Percentiles rank a stretch among this genome's conserved stretches.
Conservation (phyloP, 2,888 invertebrate genomes). For the Thelaira solivaga region DNA sequence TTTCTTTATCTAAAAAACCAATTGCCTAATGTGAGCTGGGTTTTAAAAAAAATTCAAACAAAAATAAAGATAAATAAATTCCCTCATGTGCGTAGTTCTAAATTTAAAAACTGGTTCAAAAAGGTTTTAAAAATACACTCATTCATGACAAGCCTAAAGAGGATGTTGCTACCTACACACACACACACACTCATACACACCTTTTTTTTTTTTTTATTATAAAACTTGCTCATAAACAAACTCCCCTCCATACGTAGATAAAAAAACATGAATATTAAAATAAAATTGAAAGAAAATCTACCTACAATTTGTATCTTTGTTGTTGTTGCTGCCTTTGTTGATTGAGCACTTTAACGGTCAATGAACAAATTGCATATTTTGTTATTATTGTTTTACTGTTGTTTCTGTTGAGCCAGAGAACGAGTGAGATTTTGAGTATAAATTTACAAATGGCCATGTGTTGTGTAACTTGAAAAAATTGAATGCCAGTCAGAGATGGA, state of each 20-base stretch:
- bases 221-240: not conserved
- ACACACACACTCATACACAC: not conserved
- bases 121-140: conserved; percentile 9
- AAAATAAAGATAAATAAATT: not conserved
- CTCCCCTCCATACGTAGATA: not conserved
- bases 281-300: conserved; percentile 9
- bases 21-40: no score
- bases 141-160: conserved; percentile 35
- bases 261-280: not conserved
- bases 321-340: not conserved
- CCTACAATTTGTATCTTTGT: not conserved
- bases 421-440: not conserved
- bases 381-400: conserved; percentile 18
- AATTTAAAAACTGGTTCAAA: conserved; percentile 51
- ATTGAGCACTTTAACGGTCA: conserved; percentile 55
- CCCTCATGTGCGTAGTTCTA: conserved; percentile 36
- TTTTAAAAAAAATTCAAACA: not conserved
- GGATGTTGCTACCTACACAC: conserved; percentile 45
- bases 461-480: no score
- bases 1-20: no score
- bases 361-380: conserved; percentile 45
- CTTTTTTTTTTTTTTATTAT: no score
- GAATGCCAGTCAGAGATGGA: not conserved
- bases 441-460: no score
- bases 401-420: not conserved